Percentiles rank a stretch among this genome's conserved stretches.
Conservation (phyloP, 2,888 invertebrate species). For the Drosophila maculinotata region DNA sequence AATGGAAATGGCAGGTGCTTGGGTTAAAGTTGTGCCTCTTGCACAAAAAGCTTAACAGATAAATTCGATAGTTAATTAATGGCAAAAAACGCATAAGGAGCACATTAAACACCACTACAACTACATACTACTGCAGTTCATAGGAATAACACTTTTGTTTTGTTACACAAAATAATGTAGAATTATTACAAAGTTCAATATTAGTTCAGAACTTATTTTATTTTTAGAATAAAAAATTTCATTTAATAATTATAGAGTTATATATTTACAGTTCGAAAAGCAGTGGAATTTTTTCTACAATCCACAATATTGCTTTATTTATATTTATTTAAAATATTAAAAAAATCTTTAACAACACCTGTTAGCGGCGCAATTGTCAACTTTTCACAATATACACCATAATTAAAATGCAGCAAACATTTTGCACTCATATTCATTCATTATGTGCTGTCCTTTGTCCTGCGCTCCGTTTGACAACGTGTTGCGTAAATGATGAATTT, state of each 20-base stretch:
- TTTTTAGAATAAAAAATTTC: no score
- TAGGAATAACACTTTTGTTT: background rate
- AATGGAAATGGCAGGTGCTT: constrained; percentile 3
- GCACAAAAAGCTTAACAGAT: background rate
- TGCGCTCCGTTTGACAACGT: constrained; percentile 2
- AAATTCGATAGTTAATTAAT: background rate
- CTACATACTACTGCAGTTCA: background rate
- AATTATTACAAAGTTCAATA: no score
- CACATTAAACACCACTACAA: no score
- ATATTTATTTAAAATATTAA: no score
- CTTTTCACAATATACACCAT: constrained; percentile 1
- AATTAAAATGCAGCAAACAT: constrained; percentile 16
- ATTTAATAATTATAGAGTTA: no score
- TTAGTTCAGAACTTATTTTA: no score
- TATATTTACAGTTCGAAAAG: no score
- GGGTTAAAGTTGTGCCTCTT: constrained; percentile 3
- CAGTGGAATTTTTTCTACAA: no score
- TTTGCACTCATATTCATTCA: constrained; percentile 17
- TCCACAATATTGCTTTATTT: no score
- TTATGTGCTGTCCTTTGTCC: constrained; percentile 9
- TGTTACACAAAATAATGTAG: no score
- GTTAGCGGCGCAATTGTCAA: background rate
- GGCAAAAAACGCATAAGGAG: background rate
- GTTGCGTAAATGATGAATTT: constrained; percentile 38
- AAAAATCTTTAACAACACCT: no score